Conservation (phyloP, 2,888 invertebrate species). For the Adelognathus sp. region DNA sequence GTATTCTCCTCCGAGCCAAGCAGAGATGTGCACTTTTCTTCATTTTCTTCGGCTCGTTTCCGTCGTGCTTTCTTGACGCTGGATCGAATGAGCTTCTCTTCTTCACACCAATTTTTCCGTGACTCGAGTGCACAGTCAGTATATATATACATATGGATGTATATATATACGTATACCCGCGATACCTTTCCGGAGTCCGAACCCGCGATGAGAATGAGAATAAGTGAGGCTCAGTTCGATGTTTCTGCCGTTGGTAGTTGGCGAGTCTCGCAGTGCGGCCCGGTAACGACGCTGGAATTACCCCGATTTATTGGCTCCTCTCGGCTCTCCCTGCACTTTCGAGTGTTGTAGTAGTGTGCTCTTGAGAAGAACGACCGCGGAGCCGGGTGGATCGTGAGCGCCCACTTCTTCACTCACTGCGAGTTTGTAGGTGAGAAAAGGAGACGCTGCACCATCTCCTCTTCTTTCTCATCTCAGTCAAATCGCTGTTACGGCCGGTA, state of each 20-base stretch:
- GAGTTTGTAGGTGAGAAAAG: slow-evolving; percentile 16
- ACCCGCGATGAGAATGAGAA: not conserved
- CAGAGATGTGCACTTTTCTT: not conserved
- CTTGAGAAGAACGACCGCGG: slow-evolving; percentile 2
- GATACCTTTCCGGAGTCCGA: slow-evolving; percentile 7
- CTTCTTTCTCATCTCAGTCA: slow-evolving; percentile 13
- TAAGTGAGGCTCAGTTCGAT: not conserved
- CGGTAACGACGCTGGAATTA: slow-evolving; percentile 48
- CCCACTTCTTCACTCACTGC: not conserved
- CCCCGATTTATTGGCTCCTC: slow-evolving; percentile 34
- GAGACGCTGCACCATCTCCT: not conserved
- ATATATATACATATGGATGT: no score
- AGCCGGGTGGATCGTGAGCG: slow-evolving; percentile 5
- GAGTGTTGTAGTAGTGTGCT: slow-evolving; percentile 16
- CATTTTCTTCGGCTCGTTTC: not conserved
- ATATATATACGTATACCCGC: no score
- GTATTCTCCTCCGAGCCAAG: slow-evolving; percentile 15
- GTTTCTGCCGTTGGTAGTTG: not conserved
- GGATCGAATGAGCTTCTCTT: not conserved
- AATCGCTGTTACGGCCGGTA: slow-evolving; percentile 32
- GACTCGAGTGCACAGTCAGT: not conserved
- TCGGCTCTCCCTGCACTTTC: slow-evolving; percentile 20
- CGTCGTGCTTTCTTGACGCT: not conserved
- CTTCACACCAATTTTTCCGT: slow-evolving; percentile 4
- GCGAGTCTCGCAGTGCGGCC: slow-evolving; percentile 22